A percentile compares a stretch with the other conserved stretches of the same genome.
Evolutionary conservation across 2,113 vertebrate genomes (phyloP).

Genomic region (Microcebus jonahi): DNA sequence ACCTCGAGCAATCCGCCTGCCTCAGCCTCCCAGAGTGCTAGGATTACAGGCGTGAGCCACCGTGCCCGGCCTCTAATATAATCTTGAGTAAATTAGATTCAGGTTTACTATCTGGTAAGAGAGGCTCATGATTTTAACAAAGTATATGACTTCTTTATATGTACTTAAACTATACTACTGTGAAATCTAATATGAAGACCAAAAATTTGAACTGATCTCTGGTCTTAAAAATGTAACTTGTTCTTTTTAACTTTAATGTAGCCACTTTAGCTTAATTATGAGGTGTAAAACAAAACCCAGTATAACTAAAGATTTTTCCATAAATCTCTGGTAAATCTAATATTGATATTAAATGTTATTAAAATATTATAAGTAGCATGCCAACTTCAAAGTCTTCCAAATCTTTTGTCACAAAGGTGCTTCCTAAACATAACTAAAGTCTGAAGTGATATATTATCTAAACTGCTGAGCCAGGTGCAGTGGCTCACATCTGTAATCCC

Average conservation of each 20-base stretch:
- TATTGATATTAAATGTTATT: not conserved
- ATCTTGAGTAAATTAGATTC: not conserved
- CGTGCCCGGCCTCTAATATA: not conserved
- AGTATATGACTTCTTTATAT: not conserved
- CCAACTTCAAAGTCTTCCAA: not conserved
- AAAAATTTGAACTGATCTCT: not conserved
- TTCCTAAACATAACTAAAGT: slow-evolving; percentile 11
- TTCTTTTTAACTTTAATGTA: not conserved
- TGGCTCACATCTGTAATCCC: no score
- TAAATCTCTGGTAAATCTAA: slow-evolving; percentile 17
- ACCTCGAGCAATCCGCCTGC: no score
- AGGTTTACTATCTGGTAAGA: not conserved
- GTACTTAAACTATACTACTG: not conserved
- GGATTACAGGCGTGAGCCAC: no score
- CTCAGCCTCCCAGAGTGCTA: no score
- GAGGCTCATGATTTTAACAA: not conserved
- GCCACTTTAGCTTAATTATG: not conserved
- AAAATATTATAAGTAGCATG: not conserved
- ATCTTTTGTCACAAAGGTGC: slow-evolving; percentile 4
- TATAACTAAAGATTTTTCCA: not conserved
- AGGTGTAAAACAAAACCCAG: not conserved
- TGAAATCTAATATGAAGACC: not conserved
- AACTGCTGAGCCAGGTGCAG: not conserved
- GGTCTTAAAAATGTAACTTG: not conserved
- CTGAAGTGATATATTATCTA: not conserved